Conservation (phyloP, 2,888 invertebrate species). For the Diarsia rubi region DNA sequence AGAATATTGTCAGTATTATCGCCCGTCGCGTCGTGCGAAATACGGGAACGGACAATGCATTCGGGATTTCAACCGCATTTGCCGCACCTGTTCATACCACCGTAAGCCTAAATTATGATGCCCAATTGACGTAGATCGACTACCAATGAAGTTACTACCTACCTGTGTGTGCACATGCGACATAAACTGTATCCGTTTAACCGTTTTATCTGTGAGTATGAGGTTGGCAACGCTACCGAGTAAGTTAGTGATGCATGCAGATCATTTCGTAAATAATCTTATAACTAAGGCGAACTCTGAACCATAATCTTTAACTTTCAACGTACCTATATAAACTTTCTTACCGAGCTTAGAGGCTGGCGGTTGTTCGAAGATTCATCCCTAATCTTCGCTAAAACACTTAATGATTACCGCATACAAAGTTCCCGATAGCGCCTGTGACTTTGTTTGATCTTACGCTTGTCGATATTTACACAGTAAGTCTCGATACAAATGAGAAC, state of each 20-base stretch:
- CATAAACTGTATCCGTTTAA: neutral
- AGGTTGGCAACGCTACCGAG: slow-evolving; percentile 1
- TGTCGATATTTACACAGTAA: slow-evolving; percentile 3
- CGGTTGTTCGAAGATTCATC: slow-evolving; percentile 22
- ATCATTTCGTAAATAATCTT: slow-evolving; percentile 12
- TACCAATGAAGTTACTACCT: slow-evolving; percentile 29
- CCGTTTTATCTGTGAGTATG: neutral
- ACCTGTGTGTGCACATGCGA: neutral
- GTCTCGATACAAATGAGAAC: slow-evolving; percentile 3
- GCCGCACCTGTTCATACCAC: slow-evolving; percentile 37
- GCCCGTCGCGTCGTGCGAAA: slow-evolving; percentile 50
- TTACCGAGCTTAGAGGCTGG: slow-evolving; percentile 11
- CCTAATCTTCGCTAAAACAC: slow-evolving; percentile 22
- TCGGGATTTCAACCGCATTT: slow-evolving; percentile 67
- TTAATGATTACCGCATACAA: slow-evolving; percentile 33
- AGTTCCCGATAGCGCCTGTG: slow-evolving; percentile 13
- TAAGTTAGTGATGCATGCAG: slow-evolving; percentile 10
- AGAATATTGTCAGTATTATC: slow-evolving; percentile 66
- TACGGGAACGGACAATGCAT: slow-evolving; percentile 57
- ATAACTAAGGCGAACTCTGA: slow-evolving; percentile 1
- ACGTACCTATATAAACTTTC: slow-evolving; percentile 5
- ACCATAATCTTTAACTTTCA: slow-evolving; percentile 9
- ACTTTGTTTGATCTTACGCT: slow-evolving; percentile 11
- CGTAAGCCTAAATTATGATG: slow-evolving; percentile 38
- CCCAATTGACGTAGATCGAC: slow-evolving; percentile 45